These are phyloP conservation scores for Andrena haemorrhoa DNA, from an alignment of 2,888 invertebrate species.

Conservation along the genomic window DNA sequence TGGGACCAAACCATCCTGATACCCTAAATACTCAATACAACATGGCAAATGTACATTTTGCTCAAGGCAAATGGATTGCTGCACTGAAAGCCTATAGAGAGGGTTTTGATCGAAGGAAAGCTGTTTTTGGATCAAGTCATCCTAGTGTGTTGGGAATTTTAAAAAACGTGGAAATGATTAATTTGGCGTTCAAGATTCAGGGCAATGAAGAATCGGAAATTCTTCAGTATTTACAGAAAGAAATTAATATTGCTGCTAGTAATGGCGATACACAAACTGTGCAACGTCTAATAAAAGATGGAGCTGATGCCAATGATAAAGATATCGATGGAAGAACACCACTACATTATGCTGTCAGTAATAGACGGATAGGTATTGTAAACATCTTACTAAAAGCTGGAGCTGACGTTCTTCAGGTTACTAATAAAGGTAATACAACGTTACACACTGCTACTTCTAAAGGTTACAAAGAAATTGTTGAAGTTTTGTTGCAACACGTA, in stretches of 20 bases:
- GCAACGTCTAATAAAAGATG: background rate
- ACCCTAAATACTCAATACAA: background rate
- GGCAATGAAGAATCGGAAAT: background rate
- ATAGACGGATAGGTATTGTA: background rate
- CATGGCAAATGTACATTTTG: background rate
- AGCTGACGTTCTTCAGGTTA: background rate
- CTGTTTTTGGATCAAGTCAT: background rate
- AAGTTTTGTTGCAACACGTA: background rate
- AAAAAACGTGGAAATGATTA: background rate
- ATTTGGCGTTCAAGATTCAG: background rate
- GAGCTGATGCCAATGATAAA: background rate
- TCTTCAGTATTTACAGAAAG: background rate
- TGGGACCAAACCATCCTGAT: background rate
- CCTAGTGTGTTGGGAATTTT: background rate
- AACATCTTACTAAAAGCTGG: constrained; percentile 2
- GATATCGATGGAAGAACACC: background rate
- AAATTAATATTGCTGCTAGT: background rate
- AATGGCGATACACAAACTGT: background rate
- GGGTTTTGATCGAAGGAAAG: background rate
- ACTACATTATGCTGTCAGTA: background rate
- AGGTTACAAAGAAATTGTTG: background rate
- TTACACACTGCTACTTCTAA: constrained; percentile 2
- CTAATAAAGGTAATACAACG: constrained; percentile 1
- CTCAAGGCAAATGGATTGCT: background rate
- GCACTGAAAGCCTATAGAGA: background rate